phyloP scores from a whole-genome alignment of 2,888 invertebrate species.

The Scaptodrosophila latifasciaeformis region DNA sequence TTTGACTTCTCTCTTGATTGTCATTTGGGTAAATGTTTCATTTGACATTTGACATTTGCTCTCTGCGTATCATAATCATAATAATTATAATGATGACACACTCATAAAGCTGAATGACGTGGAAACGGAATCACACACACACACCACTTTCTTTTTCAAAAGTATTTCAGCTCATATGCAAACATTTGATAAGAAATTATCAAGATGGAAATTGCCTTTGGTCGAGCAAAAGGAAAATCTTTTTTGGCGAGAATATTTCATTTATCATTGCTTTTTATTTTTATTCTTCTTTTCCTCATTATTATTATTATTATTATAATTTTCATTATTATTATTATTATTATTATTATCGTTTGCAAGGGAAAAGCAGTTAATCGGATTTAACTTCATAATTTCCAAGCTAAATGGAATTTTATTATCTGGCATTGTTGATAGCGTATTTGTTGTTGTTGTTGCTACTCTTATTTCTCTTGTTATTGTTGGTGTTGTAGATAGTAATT shows the following conservation, averaged over 20 bases:
- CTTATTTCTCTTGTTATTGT: constrained; percentile 14
- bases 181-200: constrained; percentile 14
- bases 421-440: neutral
- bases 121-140: too few relatives aligned
- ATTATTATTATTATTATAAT: constrained; percentile 7
- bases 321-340: constrained; percentile 6
- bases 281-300: constrained; percentile 5
- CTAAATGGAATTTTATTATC: too few relatives aligned
- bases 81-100: too few relatives aligned
- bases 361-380: too few relatives aligned
- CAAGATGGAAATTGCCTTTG: constrained; percentile 7
- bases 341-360: constrained; percentile 32
- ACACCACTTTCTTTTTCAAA: constrained; percentile 2
- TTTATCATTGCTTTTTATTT: constrained; percentile 13
- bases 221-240: too few relatives aligned
- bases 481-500: constrained; percentile 50
- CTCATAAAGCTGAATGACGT: too few relatives aligned
- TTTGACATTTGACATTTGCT: too few relatives aligned
- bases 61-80: too few relatives aligned
- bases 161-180: constrained; percentile 1
- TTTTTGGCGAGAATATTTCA: neutral
- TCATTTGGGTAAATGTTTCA: too few relatives aligned
- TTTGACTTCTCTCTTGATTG: too few relatives aligned
- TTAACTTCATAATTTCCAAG: too few relatives aligned
- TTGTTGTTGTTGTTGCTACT: neutral